These are phyloP conservation scores for Galaxias olidus DNA, from an alignment of 2,797 vertebrate genomes.

Conservation along the genomic window DNA sequence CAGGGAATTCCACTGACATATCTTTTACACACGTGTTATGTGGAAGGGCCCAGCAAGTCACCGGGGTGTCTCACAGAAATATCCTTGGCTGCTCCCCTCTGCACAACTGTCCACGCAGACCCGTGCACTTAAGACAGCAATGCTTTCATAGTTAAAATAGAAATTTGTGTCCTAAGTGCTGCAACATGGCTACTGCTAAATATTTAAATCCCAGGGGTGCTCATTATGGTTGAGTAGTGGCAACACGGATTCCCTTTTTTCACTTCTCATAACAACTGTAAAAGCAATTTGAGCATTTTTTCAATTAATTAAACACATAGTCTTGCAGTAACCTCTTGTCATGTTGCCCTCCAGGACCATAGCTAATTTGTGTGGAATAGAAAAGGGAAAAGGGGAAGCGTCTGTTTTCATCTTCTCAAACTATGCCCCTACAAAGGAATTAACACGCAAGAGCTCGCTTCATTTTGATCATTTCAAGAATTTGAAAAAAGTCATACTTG, in stretches of 20 bases:
- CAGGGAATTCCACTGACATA: slow-evolving; percentile 92
- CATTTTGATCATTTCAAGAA: slow-evolving; percentile 50
- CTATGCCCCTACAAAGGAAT: slow-evolving; percentile 72
- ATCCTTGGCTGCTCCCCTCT: slow-evolving; percentile 85
- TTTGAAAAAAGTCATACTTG: slow-evolving; percentile 64
- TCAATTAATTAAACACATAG: slow-evolving; percentile 99
- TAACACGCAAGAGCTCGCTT: slow-evolving; percentile 62
- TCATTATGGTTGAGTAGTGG: slow-evolving; percentile 99
- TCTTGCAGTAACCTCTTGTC: slow-evolving; percentile 99
- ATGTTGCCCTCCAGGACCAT: slow-evolving; percentile 98
- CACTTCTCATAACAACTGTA: slow-evolving; percentile 96
- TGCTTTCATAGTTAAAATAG: slow-evolving; percentile 99
- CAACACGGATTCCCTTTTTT: slow-evolving; percentile 94
- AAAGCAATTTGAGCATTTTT: slow-evolving; percentile 99
- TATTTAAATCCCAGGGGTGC: slow-evolving; percentile 98
- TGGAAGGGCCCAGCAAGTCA: slow-evolving; percentile 86
- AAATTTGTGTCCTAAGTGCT: slow-evolving; percentile 99
- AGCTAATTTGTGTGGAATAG: slow-evolving; percentile 98
- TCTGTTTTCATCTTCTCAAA: slow-evolving; percentile 73
- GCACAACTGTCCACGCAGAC: slow-evolving; percentile 97
- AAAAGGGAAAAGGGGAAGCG: slow-evolving; percentile 68
- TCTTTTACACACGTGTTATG: slow-evolving; percentile 92
- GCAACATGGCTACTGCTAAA: slow-evolving; percentile 99
- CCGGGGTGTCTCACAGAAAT: slow-evolving; percentile 93
- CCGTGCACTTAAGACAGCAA: slow-evolving; percentile 88